Base-by-base conservation (phyloP, 2,888 invertebrate species). In the Cremastinae sp. region DNA sequence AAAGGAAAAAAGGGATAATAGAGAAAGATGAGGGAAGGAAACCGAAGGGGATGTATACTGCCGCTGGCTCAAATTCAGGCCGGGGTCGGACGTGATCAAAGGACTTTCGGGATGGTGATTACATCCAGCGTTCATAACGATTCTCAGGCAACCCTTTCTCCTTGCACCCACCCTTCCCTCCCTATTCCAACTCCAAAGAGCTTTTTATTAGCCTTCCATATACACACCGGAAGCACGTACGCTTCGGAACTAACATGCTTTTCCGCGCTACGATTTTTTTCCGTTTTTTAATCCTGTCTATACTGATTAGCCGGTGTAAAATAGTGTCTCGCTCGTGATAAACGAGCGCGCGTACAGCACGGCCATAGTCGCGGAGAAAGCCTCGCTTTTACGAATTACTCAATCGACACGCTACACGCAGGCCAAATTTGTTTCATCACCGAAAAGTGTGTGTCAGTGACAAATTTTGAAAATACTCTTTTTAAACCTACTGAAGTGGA, bases 61-160 rank as follows among this genome's bases (percentile, higher is more conserved):
- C n/a, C n/a, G n/a, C 62, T 51, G 66, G 66, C 56, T 75, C 49
- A 72, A 75, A 72, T 71, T 75, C 62, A 58, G 62, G 66, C 62
- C 20, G 49, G 56, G 66, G 20, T 51, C 34, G 66, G 62, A 58
- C 61, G 71, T 65, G 75, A 71, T 75, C 75, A 75, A 75, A 75
- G 75, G 71, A 62, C 49, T 54, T 71, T 58, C 62, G 71, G 61
- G 43, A 28, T 28, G 71, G 51, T 72, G 71, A 71, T 75, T 71
- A 72, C 71, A 75, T 53, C 54, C 54, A 49, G 28, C 51, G 49
- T 70, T 34, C 66, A 64, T 58, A 70, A 45, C 70, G 66, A 62
- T 72, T 72, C 56, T 43, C 43, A 62, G 58, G 66, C 61, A 49
- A 41, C 28, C 14, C n/a, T 18, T 14, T 2, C 38, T 36, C 59